Evolutionary conservation across 1,140 invertebrate genomes (phyloP), one percentile per base, ranked within the genome.

Genomic region (Pemphigus obesinymphae): DNA sequence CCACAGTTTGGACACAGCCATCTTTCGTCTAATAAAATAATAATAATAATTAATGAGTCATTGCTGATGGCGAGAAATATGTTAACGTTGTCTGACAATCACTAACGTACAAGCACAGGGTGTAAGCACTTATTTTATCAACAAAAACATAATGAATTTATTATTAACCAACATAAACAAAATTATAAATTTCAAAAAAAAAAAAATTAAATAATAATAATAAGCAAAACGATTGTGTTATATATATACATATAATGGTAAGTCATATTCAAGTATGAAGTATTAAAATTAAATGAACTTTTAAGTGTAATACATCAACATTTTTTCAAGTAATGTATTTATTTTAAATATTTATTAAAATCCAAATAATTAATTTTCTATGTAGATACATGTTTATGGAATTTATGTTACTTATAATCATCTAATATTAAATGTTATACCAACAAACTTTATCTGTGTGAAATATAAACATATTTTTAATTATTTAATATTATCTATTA

Each of bases 1-100:
- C 84, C 84, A 61, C 85, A 85, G 34, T 83, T 82, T 0, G 73
- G 73, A 45, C 82, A 82, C 29, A 82, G 5, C 76, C 76, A 80
- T 43, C 76, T 50, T 17, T n/a, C 37, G 6, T 29, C 76, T 63
- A 43, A 15, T 40, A 75, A n/a, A n/a, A n/a, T n/a, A n/a, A n/a
- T n/a, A n/a, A n/a, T n/a, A n/a, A n/a, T n/a, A n/a, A n/a, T n/a
- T n/a, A n/a, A n/a, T n/a, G n/a, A n/a, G 8, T 66, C 1, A n/a
- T 37, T n/a, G 3, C 31, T 23, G 10, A 37, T 40, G 10, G 37
- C 3, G 23, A 37, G 3, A 13, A 34, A 66, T 40, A 5, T 29
- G 29, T 20, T 20, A n/a, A 61, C 6, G 29, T 31, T n/a, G 8
- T 61, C n/a, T 1, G 2, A 58, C 53, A 26, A 17, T 66, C 23